Conservation (phyloP, 2,888 invertebrate species). For the Lepidonotus clava region DNA sequence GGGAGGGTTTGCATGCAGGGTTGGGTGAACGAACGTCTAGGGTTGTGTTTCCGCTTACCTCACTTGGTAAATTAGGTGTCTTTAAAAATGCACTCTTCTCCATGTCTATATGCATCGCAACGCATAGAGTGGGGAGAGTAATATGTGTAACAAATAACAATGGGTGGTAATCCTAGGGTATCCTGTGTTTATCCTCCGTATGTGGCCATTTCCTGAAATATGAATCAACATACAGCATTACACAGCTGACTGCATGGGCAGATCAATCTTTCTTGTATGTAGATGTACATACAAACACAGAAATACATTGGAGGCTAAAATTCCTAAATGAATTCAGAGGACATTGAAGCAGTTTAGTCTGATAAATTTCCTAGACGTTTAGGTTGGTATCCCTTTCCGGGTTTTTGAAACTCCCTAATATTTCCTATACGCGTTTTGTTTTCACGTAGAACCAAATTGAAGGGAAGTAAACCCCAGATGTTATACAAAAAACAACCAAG, state of each 20-base stretch:
- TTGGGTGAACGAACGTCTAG: background rate
- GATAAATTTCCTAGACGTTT: too few species aligned
- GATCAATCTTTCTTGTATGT: background rate
- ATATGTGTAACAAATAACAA: background rate
- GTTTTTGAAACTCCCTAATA: too few species aligned
- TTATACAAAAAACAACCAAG: too few species aligned
- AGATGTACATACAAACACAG: too few species aligned
- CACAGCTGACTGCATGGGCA: background rate
- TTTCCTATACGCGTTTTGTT: too few species aligned
- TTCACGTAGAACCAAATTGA: too few species aligned
- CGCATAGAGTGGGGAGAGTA: background rate
- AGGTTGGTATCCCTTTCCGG: too few species aligned
- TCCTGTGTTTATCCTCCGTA: background rate
- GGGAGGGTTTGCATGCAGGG: background rate
- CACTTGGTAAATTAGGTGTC: background rate
- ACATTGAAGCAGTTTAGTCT: too few species aligned
- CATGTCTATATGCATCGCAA: background rate
- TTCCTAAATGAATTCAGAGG: too few species aligned
- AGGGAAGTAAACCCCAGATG: too few species aligned
- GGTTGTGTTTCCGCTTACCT: slow-evolving; percentile 2
- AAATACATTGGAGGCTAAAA: too few species aligned
- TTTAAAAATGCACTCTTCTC: slow-evolving; percentile 25
- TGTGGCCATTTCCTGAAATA: background rate
- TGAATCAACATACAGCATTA: background rate
- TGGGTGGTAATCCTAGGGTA: background rate